Base-by-base conservation (phyloP, 2,888 invertebrate genomes). In the Zonitis immaculata region DNA sequence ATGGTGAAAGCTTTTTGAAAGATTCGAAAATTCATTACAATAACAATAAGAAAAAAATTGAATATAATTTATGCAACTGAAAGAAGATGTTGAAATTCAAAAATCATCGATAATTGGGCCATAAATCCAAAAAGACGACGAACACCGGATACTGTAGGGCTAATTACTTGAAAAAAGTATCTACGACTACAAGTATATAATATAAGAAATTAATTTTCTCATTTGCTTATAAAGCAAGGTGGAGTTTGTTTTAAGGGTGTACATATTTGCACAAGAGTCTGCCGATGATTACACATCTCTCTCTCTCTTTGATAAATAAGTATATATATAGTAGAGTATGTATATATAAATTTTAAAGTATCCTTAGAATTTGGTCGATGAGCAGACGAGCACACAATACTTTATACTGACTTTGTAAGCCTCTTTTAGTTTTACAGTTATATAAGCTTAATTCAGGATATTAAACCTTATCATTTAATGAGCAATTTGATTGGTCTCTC, bases 401-500 rank as follows among this genome's bases (percentile, higher is more conserved):
- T n/a, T n/a, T n/a, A n/a, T n/a, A n/a, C 16, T 18, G 62, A 62
- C 65, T 66, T 66, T 62, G 64, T 69, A 69, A 70, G 69, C 69
- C 67, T 67, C 69, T 70, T 69, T 69, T 67, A 68, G 67, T 67
- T 67, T 66, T 61, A 60, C 64, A 67, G 62, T 66, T 67, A 68
- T n/a, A n/a, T 67, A 66, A 66, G 64, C 66, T 67, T 66, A 68
- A 68, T 69, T 67, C 66, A 61, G 68, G 68, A 68, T 70, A 71
- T 70, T 70, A 70, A 70, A 67, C 68, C 68, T 71, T 71, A 71
- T 72, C 72, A 71, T 68, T 71, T 72, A 70, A 72, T 71, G 71
- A 71, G 69, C 67, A 69, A 68, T 72, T 70, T 71, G 69, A 69
- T 70, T 70, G 66, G 68, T 61, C 61, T 60, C 26, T 60, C 57